Conservation (phyloP, 2,113 vertebrate species). For the Austrofundulus limnaeus region DNA sequence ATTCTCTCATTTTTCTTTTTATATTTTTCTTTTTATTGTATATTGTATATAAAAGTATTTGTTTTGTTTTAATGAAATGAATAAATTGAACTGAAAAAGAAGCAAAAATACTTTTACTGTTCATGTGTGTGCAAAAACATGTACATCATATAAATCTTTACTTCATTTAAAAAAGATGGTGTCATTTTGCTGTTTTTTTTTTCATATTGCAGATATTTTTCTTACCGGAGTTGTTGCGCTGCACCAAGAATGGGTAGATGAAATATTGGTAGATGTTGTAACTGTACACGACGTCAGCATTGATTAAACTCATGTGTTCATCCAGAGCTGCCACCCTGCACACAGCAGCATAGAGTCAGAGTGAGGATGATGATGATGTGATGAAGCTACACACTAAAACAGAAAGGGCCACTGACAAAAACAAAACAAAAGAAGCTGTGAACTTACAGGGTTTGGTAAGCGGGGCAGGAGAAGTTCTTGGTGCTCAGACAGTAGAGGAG, state of each 20-base stretch:
- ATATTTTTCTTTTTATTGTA: no score
- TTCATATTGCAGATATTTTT: background rate
- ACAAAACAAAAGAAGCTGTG: background rate
- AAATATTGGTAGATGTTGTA: slow-evolving; percentile 64
- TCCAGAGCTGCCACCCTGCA: slow-evolving; percentile 68
- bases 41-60: no score
- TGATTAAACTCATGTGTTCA: slow-evolving; percentile 38
- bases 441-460: slow-evolving; percentile 76
- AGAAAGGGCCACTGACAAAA: no score
- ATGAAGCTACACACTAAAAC: accelerated
- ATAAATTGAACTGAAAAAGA: background rate
- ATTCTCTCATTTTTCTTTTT: no score
- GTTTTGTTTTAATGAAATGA: no score
- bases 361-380: background rate
- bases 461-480: slow-evolving; percentile 78
- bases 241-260: slow-evolving; percentile 62
- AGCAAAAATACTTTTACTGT: no score
- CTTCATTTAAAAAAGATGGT: no score
- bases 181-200: background rate
- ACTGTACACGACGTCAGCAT: slow-evolving; percentile 7
- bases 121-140: no score
- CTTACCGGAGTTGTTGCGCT: slow-evolving; percentile 60
- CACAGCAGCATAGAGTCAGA: background rate
- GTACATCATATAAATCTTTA: no score
- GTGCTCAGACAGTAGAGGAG: slow-evolving; percentile 77